Conservation (phyloP, 2,888 invertebrate genomes). For the Dione vanillae region DNA sequence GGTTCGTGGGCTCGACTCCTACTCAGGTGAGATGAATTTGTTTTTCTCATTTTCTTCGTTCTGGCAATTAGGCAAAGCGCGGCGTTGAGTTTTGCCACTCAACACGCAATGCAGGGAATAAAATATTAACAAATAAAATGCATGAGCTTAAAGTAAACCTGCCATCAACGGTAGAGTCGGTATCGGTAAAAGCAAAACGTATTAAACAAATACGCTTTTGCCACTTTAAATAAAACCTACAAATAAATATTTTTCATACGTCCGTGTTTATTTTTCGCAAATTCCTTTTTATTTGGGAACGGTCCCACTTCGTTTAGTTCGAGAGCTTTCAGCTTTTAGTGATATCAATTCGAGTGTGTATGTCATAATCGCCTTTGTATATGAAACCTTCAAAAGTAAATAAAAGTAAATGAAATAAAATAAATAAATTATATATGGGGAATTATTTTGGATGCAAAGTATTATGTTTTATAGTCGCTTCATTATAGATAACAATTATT, state of each 20-base stretch:
- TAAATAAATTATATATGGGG: neutral
- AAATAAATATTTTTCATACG: slow-evolving; percentile 14
- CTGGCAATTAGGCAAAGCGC: no score
- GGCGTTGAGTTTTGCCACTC: no score
- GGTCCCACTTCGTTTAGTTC: neutral
- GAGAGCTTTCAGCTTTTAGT: slow-evolving; percentile 10
- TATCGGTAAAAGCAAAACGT: neutral
- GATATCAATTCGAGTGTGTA: neutral
- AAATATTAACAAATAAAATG: no score
- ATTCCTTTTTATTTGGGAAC: neutral
- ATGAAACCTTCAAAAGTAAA: neutral
- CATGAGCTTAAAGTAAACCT: neutral
- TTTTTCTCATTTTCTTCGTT: no score
- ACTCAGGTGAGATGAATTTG: no score
- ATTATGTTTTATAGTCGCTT: no score
- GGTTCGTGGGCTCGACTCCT: no score
- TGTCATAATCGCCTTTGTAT: neutral
- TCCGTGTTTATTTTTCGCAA: neutral
- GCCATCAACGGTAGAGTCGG: neutral
- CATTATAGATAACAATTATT: no score
- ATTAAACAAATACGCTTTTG: neutral
- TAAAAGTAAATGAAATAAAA: no score
- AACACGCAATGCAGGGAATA: no score
- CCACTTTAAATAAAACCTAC: slow-evolving; percentile 3
- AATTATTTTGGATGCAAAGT: neutral